Evolutionary conservation across 2,113 vertebrate genomes (phyloP).

Genomic region (Melanocharis versteri): DNA sequence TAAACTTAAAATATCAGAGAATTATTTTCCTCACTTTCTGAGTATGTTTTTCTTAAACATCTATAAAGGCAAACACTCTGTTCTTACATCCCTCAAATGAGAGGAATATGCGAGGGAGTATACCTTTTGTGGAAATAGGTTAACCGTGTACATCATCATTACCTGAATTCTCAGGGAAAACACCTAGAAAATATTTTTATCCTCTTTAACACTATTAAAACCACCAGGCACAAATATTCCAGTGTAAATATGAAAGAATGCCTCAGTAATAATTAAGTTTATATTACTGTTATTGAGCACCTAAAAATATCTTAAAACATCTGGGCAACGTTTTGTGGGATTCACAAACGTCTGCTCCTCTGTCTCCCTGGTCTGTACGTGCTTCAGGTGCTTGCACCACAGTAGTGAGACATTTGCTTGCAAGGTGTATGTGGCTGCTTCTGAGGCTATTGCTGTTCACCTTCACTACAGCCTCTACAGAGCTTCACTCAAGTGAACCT

Average conservation of each 20-base stretch:
- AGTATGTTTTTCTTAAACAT: not conserved
- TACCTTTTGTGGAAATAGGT: not conserved
- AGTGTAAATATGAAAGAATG: not conserved
- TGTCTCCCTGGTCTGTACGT: rapidly evolving
- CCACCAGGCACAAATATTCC: not conserved
- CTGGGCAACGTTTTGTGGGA: not conserved
- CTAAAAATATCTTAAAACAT: not conserved
- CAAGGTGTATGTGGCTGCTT: not conserved
- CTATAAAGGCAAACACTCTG: not conserved
- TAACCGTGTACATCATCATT: rapidly evolving
- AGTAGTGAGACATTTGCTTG: not conserved
- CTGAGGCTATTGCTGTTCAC: not conserved
- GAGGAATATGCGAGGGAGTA: not conserved
- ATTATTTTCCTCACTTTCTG: not conserved
- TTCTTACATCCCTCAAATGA: not conserved
- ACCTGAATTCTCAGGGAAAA: not conserved
- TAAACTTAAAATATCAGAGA: not conserved
- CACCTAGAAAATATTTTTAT: not conserved
- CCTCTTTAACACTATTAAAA: not conserved
- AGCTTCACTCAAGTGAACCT: not conserved
- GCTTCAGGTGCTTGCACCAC: not conserved
- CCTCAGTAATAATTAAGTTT: not conserved
- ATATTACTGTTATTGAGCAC: rapidly evolving
- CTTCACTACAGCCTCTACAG: not conserved
- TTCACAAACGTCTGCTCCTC: not conserved